phyloP scores from a whole-genome alignment of 2,113 vertebrate species.

The Columba livia region DNA sequence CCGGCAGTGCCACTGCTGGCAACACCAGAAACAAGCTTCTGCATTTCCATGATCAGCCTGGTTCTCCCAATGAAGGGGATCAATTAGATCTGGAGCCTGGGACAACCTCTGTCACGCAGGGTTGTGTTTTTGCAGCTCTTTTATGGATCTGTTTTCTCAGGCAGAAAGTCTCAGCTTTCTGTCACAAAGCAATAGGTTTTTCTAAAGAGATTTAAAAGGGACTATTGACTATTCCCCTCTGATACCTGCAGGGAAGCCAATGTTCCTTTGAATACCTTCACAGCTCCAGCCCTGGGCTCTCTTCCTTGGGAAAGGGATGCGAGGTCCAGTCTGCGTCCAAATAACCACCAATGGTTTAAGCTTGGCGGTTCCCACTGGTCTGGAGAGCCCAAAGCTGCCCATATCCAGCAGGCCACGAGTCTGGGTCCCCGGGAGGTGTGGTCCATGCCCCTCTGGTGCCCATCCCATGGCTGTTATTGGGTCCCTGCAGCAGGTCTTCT shows the following conservation, averaged over 20 bases:
- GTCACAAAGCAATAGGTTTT: slow-evolving; percentile 49
- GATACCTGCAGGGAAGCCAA: background rate
- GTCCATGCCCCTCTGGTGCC: background rate
- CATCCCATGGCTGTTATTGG: background rate
- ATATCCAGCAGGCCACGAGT: background rate
- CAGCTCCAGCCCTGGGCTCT: background rate
- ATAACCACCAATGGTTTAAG: background rate
- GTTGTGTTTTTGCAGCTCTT: background rate
- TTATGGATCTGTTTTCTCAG: background rate
- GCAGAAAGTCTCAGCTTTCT: slow-evolving; percentile 14
- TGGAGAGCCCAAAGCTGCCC: background rate
- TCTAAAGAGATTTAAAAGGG: background rate
- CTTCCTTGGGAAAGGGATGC: background rate
- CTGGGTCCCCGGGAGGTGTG: background rate
- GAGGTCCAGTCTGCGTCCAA: background rate
- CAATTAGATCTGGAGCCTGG: background rate
- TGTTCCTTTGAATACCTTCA: background rate
- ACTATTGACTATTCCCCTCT: background rate
- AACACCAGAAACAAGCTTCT: background rate
- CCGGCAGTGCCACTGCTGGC: background rate
- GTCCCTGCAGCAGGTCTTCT: background rate
- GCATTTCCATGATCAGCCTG: background rate
- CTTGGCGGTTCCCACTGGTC: background rate
- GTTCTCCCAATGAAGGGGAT: background rate
- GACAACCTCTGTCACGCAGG: background rate